These are phyloP conservation scores for Rhinichthys klamathensis DNA, from an alignment of 2,113 vertebrate species.

Conservation along the genomic window DNA sequence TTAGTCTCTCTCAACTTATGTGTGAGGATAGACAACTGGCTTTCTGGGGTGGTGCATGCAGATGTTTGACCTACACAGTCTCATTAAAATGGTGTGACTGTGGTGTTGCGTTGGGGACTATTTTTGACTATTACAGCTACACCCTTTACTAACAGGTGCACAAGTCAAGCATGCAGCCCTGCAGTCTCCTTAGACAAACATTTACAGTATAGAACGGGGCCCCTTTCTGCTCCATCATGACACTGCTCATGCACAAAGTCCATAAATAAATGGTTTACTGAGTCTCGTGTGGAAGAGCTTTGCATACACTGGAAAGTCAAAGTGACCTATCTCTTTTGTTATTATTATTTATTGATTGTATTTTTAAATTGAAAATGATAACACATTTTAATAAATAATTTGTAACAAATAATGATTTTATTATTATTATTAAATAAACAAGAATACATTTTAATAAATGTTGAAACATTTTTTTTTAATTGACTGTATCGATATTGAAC, in stretches of 20 bases:
- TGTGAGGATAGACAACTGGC: background rate
- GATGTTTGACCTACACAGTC: background rate
- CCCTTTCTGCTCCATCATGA: conserved; percentile 4
- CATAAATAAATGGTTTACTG: background rate
- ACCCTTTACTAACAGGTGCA: conserved; percentile 28
- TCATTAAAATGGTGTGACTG: conserved; percentile 7
- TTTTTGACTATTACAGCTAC: conserved; percentile 10
- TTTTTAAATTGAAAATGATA: no score
- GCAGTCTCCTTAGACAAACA: conserved; percentile 6
- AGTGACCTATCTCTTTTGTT: no score
- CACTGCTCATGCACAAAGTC: background rate
- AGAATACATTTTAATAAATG: background rate
- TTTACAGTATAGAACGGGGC: background rate
- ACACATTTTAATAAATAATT: background rate
- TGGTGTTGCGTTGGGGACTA: background rate
- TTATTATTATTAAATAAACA: background rate
- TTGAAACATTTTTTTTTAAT: no score
- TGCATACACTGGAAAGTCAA: background rate
- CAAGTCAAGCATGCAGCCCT: background rate
- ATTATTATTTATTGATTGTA: no score
- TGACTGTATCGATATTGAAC: no score
- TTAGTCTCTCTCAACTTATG: background rate
- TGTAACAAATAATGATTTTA: background rate
- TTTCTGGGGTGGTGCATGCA: background rate
- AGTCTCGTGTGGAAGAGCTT: background rate